Evolutionary conservation across 64 coral and sea anemone species (phyloP).

Genomic region (Montipora capricornis): DNA sequence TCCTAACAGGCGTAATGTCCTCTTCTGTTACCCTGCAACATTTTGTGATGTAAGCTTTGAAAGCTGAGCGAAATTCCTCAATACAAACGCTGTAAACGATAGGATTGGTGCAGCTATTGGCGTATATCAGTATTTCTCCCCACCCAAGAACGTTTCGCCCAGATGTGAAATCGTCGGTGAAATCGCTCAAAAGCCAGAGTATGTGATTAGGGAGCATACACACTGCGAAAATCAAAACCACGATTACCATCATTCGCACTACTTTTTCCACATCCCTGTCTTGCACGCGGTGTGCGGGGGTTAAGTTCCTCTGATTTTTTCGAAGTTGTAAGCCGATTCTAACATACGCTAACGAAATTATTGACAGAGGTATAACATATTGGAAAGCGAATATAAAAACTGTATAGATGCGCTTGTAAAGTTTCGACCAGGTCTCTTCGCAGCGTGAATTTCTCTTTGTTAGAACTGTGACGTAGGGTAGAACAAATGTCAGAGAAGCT

Average conservation of each 20-base stretch:
- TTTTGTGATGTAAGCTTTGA: constrained; percentile 92
- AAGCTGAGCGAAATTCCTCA: constrained; percentile 89
- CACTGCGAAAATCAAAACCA: constrained; percentile 85
- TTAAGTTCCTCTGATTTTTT: constrained; percentile 71
- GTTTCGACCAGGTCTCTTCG: constrained; percentile 72
- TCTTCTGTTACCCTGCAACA: constrained; percentile 89
- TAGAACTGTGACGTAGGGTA: constrained; percentile 75
- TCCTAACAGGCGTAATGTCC: constrained; percentile 74
- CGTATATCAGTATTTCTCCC: constrained; percentile 88
- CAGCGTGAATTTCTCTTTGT: constrained; percentile 58
- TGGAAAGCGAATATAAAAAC: constrained; percentile 89
- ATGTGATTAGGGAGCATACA: constrained; percentile 94
- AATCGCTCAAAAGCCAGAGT: constrained; percentile 81
- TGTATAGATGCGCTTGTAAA: constrained; percentile 73
- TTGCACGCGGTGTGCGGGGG: constrained; percentile 74
- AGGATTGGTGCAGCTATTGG: constrained; percentile 90
- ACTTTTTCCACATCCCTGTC: constrained; percentile 90
- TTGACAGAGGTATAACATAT: constrained; percentile 79
- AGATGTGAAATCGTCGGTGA: constrained; percentile 30
- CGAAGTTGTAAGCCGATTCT: constrained; percentile 73
- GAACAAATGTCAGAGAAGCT: constrained; percentile 57
- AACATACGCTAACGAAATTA: constrained; percentile 82
- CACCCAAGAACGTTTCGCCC: constrained; percentile 67
- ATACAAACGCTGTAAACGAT: constrained; percentile 93
- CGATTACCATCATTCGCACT: constrained; percentile 82